These are phyloP conservation scores for Potorous gilbertii DNA, from an alignment of 2,797 vertebrate genomes.

Conservation along the genomic window DNA sequence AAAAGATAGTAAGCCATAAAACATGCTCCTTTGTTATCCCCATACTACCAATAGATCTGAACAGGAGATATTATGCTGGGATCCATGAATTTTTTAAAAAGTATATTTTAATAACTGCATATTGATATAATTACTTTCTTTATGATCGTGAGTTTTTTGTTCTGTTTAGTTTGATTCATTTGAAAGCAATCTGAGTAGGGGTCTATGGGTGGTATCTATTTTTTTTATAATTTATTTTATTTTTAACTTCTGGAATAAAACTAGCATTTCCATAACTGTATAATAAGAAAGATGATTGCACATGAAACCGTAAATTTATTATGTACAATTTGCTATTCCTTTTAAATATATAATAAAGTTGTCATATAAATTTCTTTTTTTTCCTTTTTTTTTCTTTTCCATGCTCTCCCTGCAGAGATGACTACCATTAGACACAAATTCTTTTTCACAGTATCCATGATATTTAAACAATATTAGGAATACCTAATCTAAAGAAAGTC, in stretches of 20 bases:
- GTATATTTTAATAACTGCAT: neutral
- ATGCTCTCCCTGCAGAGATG: neutral
- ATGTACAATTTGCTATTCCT: neutral
- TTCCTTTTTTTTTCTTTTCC: neutral
- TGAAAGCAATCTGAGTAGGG: neutral
- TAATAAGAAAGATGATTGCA: too few species aligned
- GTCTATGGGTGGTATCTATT: neutral
- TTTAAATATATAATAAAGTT: neutral
- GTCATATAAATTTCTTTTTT: neutral
- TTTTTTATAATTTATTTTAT: neutral
- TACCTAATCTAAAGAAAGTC: neutral
- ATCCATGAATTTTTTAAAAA: neutral
- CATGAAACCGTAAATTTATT: neutral
- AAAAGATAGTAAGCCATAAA: neutral
- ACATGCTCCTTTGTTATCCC: neutral
- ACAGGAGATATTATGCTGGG: neutral
- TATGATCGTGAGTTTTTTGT: neutral
- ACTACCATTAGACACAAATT: neutral
- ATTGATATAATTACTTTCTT: neutral
- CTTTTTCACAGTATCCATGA: neutral
- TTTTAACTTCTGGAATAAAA: neutral
- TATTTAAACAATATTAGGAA: neutral
- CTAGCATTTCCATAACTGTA: neutral
- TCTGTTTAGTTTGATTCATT: neutral
- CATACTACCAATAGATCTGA: neutral